Conservation (phyloP, 2,888 invertebrate genomes). For the Campopleginae sp. region DNA sequence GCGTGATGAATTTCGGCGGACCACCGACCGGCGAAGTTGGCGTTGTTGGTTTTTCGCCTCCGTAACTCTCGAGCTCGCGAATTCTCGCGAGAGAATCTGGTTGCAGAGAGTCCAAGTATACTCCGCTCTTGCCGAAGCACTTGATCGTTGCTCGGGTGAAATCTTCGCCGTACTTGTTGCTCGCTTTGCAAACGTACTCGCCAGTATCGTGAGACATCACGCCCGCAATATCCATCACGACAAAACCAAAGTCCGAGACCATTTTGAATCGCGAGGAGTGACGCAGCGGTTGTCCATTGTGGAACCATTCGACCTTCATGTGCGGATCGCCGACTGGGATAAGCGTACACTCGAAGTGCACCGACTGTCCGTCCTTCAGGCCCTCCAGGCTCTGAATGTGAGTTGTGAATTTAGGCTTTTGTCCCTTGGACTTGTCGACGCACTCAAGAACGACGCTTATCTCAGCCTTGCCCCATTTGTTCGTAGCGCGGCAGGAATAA, state of each 20-base stretch:
- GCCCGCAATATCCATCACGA: conserved; percentile 97
- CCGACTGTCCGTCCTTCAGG: conserved; percentile 96
- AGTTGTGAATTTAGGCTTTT: conserved; percentile 94
- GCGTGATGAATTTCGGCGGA: conserved; percentile 95
- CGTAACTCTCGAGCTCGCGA: conserved; percentile 91
- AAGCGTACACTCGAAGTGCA: conserved; percentile 97
- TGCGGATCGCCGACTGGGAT: conserved; percentile 97
- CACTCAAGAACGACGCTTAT: conserved; percentile 93
- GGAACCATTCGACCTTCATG: conserved; percentile 98
- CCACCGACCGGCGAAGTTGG: conserved; percentile 89
- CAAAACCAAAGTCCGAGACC: conserved; percentile 97
- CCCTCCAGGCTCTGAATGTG: conserved; percentile 93
- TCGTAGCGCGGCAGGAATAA: conserved; percentile 95
- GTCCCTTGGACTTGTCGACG: conserved; percentile 93
- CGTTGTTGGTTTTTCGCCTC: conserved; percentile 88
- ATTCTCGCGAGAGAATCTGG: conserved; percentile 96
- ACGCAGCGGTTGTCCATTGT: conserved; percentile 95
- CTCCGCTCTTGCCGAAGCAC: conserved; percentile 93
- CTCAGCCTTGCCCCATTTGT: conserved; percentile 95
- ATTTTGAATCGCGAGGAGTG: conserved; percentile 96
- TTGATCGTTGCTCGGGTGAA: conserved; percentile 93
- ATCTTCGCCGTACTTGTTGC: conserved; percentile 96
- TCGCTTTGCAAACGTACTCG: conserved; percentile 96
- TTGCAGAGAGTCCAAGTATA: conserved; percentile 95
- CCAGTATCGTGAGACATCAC: conserved; percentile 97